Evolutionary conservation across 2,113 vertebrate species (phyloP), one percentile per base, ranked within the genome.

Genomic region (Apaloderma vittatum): DNA sequence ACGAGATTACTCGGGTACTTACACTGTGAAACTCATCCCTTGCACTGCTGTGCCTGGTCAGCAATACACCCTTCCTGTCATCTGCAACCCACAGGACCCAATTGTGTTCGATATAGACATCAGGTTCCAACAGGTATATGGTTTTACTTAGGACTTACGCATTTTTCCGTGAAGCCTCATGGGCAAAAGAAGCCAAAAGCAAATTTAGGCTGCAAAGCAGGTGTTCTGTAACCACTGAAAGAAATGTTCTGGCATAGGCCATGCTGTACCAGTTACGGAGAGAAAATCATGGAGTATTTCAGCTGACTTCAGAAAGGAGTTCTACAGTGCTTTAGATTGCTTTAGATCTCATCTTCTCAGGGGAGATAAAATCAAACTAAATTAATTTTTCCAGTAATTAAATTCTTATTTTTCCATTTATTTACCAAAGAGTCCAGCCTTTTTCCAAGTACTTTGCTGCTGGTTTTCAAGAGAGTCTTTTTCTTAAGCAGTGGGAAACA

Each of bases 61-160:
- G 57, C 97, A 98, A 96, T 98, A 97, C 75, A 97, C 95, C 75
- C 96, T 98, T 79, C 97, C 98, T 75, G 94, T 98, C 19, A 97
- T 98, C 75, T 99, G 98, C 94, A 98, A 98, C 91, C 98, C 98
- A 12, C 92, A 97, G 88, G 98, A 99, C 74, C 98, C 98, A 2
- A 87, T 98, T 54, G 98, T 95, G 14, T 99, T 99, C 92, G 98
- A 98, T 57, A 96, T 98, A 86, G 98, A 98, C 94, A 99, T 99
- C 90, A 98, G 98, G 92, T 99, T 99, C 97, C 98, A 99, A 92
- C 98, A 99, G 98, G 99, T 99, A 63, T 65, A 46, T 27, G 18
- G 12, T 61, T 77, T 80, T 62, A 15, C 43, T 55, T 73, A 12
- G 48, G 48, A 20, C 18, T 23, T 55, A 12, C 12, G 6, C 16